phyloP scores from a whole-genome alignment of 2,888 invertebrate species.

The Sussaba pulchella region DNA sequence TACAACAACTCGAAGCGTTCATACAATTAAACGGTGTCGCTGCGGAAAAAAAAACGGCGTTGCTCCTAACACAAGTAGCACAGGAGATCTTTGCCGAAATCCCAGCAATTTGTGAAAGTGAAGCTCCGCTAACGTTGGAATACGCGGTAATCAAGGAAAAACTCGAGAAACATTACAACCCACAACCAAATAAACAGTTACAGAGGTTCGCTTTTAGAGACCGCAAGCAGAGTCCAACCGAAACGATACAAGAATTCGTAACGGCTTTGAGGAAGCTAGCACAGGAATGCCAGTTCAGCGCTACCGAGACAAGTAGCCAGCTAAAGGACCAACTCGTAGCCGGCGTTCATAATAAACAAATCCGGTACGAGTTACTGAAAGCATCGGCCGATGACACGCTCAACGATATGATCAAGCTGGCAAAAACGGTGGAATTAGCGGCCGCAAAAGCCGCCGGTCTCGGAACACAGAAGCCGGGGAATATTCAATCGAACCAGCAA shows the following conservation, averaged over 20 bases:
- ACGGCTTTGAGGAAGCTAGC: conserved; percentile 22
- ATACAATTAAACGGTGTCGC: conserved; percentile 22
- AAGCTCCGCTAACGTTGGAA: conserved; percentile 8
- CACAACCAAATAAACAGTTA: conserved; percentile 33
- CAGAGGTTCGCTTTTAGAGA: conserved; percentile 40
- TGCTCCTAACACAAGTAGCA: conserved; percentile 26
- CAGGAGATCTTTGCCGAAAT: conserved; percentile 37
- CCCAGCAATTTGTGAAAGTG: conserved; percentile 30
- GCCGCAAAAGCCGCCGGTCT: not conserved
- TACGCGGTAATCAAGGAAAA: conserved; percentile 7
- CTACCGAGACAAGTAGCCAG: conserved; percentile 25
- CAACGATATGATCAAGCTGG: conserved; percentile 31
- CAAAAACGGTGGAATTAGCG: conserved; percentile 46
- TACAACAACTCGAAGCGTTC: conserved; percentile 36
- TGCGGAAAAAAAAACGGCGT: conserved; percentile 22
- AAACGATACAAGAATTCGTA: not conserved
- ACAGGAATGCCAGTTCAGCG: conserved; percentile 33
- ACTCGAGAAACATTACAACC: conserved; percentile 24
- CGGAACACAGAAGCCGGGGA: not conserved
- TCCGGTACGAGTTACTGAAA: conserved; percentile 44
- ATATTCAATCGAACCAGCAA: not conserved
- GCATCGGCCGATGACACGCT: conserved; percentile 18
- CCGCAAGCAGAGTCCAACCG: conserved; percentile 22
- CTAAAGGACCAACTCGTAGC: conserved; percentile 47
- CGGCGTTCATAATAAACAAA: conserved; percentile 26